These are phyloP conservation scores for Polyommatus icarus DNA, from an alignment of 2,888 invertebrate genomes.

Conservation along the genomic window DNA sequence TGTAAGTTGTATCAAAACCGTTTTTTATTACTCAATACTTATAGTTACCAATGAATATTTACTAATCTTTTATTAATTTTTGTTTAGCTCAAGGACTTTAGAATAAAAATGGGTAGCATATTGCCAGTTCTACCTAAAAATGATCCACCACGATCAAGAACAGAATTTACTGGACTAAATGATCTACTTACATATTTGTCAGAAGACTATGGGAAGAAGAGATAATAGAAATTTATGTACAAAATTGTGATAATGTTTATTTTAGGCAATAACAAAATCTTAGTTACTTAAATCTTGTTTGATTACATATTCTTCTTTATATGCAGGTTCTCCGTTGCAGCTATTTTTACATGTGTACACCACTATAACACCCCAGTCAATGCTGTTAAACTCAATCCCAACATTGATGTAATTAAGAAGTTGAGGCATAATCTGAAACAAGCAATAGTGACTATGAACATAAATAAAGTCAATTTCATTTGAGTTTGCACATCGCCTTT, in stretches of 20 bases:
- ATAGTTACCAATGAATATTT: neutral
- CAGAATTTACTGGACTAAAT: conserved; percentile 91
- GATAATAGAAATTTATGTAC: conserved; percentile 42
- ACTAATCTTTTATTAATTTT: conserved; percentile 32
- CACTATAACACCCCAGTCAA: conserved; percentile 95
- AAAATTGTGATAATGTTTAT: conserved; percentile 21
- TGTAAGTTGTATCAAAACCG: conserved; percentile 75
- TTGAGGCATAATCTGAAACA: conserved; percentile 89
- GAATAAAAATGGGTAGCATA: conserved; percentile 87
- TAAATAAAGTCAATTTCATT: too few species aligned
- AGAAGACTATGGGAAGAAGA: conserved; percentile 70
- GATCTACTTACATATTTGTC: conserved; percentile 91
- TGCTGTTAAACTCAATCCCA: conserved; percentile 78
- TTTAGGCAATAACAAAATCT: conserved; percentile 38
- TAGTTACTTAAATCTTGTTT: conserved; percentile 88
- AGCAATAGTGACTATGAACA: neutral
- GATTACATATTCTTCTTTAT: conserved; percentile 88
- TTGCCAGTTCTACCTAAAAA: conserved; percentile 89
- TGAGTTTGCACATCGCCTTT: too few species aligned
- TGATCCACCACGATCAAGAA: conserved; percentile 88
- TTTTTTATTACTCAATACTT: neutral
- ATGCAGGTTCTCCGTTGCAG: conserved; percentile 84
- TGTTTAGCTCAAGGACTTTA: conserved; percentile 89
- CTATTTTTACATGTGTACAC: conserved; percentile 92
- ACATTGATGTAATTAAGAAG: conserved; percentile 85